Percentiles rank a stretch among this genome's conserved stretches.
Evolutionary conservation across 2,888 invertebrate species (phyloP).

Genomic region (Tiliacea aurago): DNA sequence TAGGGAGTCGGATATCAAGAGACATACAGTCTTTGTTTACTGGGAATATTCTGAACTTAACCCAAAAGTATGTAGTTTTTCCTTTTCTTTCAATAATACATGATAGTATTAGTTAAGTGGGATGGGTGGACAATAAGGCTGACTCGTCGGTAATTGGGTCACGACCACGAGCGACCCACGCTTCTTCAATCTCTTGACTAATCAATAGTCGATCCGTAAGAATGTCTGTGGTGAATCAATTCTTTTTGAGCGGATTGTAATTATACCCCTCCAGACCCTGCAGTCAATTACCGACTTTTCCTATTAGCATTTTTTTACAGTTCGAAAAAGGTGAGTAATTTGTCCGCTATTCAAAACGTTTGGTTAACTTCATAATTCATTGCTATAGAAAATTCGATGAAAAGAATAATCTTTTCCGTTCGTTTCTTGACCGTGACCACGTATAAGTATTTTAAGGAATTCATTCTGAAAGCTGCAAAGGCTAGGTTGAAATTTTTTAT

Average conservation of each 20-base stretch:
- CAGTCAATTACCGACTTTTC: conserved; percentile 63
- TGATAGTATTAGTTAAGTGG: conserved; percentile 40
- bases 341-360: conserved; percentile 48
- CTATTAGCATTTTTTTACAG: conserved; percentile 54
- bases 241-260: conserved; percentile 52
- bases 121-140: conserved; percentile 62
- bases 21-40: conserved; percentile 47
- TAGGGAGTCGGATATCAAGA: conserved; percentile 42
- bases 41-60: conserved; percentile 48
- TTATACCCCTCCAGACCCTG: conserved; percentile 45
- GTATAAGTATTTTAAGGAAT: conserved; percentile 13
- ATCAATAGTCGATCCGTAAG: conserved; percentile 65
- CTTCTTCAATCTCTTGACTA: conserved; percentile 62
- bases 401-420: conserved; percentile 41
- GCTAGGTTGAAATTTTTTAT: not conserved
- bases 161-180: conserved; percentile 67
- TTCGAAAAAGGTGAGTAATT: conserved; percentile 46
- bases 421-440: conserved; percentile 15
- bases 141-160: conserved; percentile 67
- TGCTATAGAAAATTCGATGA: conserved; percentile 37
- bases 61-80: conserved; percentile 38
- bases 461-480: conserved; percentile 2
- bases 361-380: conserved; percentile 49
- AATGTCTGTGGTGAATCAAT: conserved; percentile 48
- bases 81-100: conserved; percentile 45